Evolutionary conservation across 2,888 invertebrate genomes (phyloP).

Genomic region (Cryptops parisi): DNA sequence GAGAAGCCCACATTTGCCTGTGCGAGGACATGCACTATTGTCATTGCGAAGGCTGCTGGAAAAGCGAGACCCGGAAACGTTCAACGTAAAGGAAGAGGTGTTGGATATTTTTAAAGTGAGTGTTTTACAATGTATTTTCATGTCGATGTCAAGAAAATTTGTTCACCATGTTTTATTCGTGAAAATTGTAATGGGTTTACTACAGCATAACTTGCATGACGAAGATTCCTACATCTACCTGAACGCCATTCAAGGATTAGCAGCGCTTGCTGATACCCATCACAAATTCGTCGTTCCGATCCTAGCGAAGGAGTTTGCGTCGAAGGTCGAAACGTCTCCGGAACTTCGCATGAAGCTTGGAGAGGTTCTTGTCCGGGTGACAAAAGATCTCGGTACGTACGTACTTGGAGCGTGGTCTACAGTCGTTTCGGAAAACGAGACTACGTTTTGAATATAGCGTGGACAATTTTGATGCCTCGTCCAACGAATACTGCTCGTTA

Average conservation of each 20-base stretch:
- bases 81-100: constrained; percentile 48
- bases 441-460: too few relatives aligned
- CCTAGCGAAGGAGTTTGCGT: constrained; percentile 50
- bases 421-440: too few relatives aligned
- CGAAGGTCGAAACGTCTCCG: constrained; percentile 20
- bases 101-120: constrained; percentile 55
- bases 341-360: constrained; percentile 58
- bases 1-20: constrained; percentile 56
- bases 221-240: constrained; percentile 70
- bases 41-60: constrained; percentile 55
- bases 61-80: constrained; percentile 44
- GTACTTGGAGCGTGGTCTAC: too few relatives aligned
- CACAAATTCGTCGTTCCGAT: constrained; percentile 52
- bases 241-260: constrained; percentile 57
- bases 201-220: constrained; percentile 56
- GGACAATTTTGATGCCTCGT: too few relatives aligned
- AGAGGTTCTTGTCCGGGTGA: constrained; percentile 59
- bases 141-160: too few relatives aligned
- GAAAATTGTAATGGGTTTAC: not conserved
- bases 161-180: not conserved
- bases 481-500: too few relatives aligned
- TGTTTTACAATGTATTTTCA: constrained; percentile 12
- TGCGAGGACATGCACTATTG: constrained; percentile 64
- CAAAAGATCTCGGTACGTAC: constrained; percentile 50
- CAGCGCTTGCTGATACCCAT: constrained; percentile 47